phyloP scores from a whole-genome alignment of 2,113 vertebrate species.

The Grammomys surdaster region DNA sequence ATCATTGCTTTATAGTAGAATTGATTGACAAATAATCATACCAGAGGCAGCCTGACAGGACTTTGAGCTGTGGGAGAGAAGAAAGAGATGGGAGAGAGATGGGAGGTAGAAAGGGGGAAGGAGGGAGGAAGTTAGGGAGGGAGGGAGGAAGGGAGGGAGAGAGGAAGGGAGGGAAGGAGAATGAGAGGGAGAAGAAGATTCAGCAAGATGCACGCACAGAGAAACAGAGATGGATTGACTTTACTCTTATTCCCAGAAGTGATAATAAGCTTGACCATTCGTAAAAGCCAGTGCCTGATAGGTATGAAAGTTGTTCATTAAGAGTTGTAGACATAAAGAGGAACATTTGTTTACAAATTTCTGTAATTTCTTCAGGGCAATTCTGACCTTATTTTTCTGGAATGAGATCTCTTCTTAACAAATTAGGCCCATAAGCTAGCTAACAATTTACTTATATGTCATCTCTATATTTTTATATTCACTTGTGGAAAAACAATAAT shows the following conservation, averaged over 20 bases:
- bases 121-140: background rate
- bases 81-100: background rate
- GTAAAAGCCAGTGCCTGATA: background rate
- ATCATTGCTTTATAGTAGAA: background rate
- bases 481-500: background rate
- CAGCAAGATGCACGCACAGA: background rate
- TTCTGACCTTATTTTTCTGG: background rate
- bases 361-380: background rate
- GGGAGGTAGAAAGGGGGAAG: background rate
- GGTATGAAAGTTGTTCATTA: too few species aligned
- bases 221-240: background rate
- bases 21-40: background rate
- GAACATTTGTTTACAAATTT: background rate
- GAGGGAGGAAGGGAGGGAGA: rapidly evolving
- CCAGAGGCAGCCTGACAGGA: background rate
- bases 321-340: background rate
- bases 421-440: background rate
- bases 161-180: background rate
- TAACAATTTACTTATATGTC: background rate
- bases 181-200: background rate
- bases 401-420: background rate
- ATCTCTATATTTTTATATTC: background rate
- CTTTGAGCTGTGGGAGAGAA: background rate
- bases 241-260: too few species aligned
- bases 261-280: too few species aligned